Base-by-base conservation (phyloP, 2,113 vertebrate genomes). In the Marmota monax region DNA sequence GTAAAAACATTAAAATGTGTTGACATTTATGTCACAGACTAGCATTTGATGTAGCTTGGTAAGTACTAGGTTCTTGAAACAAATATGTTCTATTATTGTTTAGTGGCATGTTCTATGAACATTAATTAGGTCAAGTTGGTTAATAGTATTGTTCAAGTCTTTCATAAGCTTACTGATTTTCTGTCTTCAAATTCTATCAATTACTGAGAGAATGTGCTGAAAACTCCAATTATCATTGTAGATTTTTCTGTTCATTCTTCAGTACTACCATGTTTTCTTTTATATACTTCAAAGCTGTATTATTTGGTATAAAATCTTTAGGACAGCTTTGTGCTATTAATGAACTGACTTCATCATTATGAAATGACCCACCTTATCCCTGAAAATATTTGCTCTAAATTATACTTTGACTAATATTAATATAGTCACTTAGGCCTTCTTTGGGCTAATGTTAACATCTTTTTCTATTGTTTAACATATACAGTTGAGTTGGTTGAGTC, bases 1-100 rank as follows among this genome's bases (percentile, higher is more conserved):
- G 61, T 63, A 63, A 63, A 63, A 69, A 69, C 67, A 76, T 86
- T 78, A 76, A 76, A 76, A 78, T 85, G 34, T 73, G 58, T 58
- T 93, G 61, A 89, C 32, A 72, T 93, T 88, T 95, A 20, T 88
- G 69, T 48, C 77, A 32, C 82, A 48, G 27, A 39, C 67, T 42
- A 95, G 72, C 63, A 76, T 84, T 32, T 84, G 4, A 69, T 89
- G 51, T 80, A 63, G 18, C 58, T 73, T 91, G 63, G 37, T 90
- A 73, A 61, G 63, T 88, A 9, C 29, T 90, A 14, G n/a, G 32
- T 16, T 58, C 53, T 84, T 94, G 45, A 95, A 78, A 58, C 5
- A 45, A 53, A 32, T 87, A 74, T 73, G 25, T 84, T 76, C 74
- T 91, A 5, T 78, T 83, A 7, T 69, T 69, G 1, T 63, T 93